Evolutionary conservation across 2,888 invertebrate species (phyloP).

Genomic region (Xiphydria camelus): DNA sequence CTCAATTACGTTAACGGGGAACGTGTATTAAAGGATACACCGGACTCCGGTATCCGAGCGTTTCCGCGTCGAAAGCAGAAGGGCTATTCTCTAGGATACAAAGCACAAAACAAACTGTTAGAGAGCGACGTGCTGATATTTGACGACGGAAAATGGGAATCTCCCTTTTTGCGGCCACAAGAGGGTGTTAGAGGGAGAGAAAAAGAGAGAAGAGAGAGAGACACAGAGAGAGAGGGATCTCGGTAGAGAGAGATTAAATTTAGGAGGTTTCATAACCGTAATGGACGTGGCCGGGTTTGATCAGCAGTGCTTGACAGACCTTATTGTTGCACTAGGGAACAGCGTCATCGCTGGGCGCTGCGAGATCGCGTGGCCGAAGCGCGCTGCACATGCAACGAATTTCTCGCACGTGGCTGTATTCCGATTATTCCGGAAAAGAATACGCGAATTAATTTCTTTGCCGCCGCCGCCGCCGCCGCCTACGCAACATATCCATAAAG

Average conservation of each 20-base stretch:
- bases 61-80: conserved; percentile 18
- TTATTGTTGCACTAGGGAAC: no score
- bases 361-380: no score
- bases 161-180: conserved; percentile 19
- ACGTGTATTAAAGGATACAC: conserved; percentile 5
- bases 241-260: conserved; percentile 27
- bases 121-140: conserved; percentile 36
- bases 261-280: conserved; percentile 30
- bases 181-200: background rate
- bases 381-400: no score
- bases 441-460: no score
- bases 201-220: conserved; percentile 10
- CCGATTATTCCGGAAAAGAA: no score
- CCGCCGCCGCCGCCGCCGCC: no score
- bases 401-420: no score
- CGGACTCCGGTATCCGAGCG: background rate
- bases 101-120: conserved; percentile 38
- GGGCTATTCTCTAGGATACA: conserved; percentile 33
- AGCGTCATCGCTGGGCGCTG: no score
- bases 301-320: conserved; percentile 9
- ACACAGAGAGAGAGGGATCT: no score
- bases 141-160: conserved; percentile 19
- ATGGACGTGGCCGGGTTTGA: conserved; percentile 24
- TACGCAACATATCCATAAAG: no score
- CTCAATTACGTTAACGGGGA: no score